phyloP scores from a whole-genome alignment of 1,140 invertebrate species.

The Lepidurus packardi region DNA sequence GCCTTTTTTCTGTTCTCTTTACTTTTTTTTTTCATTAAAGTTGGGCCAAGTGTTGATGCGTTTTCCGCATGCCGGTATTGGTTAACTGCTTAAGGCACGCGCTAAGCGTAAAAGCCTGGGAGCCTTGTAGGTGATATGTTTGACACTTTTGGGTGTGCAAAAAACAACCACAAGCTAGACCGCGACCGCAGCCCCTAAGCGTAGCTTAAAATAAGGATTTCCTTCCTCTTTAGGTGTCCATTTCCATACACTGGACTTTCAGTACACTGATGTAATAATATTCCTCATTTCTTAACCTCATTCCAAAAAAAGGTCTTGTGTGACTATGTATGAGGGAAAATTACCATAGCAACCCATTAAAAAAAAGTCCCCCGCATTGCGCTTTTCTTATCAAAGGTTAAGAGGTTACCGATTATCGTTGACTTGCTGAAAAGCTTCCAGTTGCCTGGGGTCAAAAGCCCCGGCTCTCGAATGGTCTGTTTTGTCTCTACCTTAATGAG shows the following conservation, averaged over 20 bases:
- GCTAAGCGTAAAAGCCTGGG: conserved; percentile 14
- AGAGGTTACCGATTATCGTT: background rate
- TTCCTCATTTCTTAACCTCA: background rate
- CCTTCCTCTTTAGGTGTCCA: background rate
- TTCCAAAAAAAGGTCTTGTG: background rate
- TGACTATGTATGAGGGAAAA: background rate
- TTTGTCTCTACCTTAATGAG: no score
- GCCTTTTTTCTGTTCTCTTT: background rate
- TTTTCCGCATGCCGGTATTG: background rate
- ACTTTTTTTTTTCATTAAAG: background rate
- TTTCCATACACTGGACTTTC: background rate
- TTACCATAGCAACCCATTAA: background rate
- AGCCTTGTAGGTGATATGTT: conserved; percentile 9
- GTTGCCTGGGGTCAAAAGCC: background rate
- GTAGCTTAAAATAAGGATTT: conserved; percentile 22
- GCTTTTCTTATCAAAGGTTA: background rate
- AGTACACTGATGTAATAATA: background rate
- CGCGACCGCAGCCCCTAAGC: conserved; percentile 12
- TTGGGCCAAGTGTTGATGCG: background rate
- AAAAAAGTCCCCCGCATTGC: background rate
- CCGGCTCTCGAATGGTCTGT: no score
- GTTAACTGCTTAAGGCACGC: background rate
- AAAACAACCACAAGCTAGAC: background rate
- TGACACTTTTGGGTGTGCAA: background rate
- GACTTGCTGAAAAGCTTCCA: background rate